Base-by-base conservation (phyloP, 2,888 invertebrate genomes). In the Chymomyza amoena region DNA sequence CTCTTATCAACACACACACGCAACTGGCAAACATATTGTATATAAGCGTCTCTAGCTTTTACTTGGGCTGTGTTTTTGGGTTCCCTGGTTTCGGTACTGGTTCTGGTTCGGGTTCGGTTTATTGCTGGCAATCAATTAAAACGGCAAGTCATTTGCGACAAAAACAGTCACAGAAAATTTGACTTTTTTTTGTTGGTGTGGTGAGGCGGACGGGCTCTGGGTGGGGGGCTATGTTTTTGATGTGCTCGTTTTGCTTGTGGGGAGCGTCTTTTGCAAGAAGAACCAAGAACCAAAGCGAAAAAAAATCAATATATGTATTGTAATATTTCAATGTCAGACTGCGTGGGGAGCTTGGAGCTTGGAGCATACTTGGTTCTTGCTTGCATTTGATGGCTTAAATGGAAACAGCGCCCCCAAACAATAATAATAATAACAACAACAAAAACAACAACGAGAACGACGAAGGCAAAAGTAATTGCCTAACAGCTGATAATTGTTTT, bases 101-200 rank as follows among this genome's bases (percentile, higher is more conserved):
- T 51, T 6, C 52, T n/a, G 52, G 52, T 54, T 16, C 18, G 52
- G 16, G 52, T 54, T 77, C 86, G 80, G 84, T 85, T 84, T 84
- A 84, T 84, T 84, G 88, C 83, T 81, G 72, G 88, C 86, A 86
- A 84, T 84, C 83, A 88, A 84, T 84, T 84, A 84, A 84, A 84
- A 84, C 84, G 81, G 81, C 84, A 88, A 84, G 87, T 84, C 88
- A 84, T 84, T 84, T 84, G 88, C 88, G 88, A 84, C 88, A 84
- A 88, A 84, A 84, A 78, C 88, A 83, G 86, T 83, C 84, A 68
- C 88, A 86, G 84, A 83, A 76, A 86, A 86, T 83, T 87, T 86
- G 78, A 86, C 86, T 74, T 85, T 72, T 25, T 63, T 61, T 57
- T 57, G 39, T 39, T 60, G 59, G 50, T 52, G 56, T 67, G 36